These are phyloP conservation scores for Priocnemis perturbator DNA, from an alignment of 2,888 invertebrate genomes.

Conservation along the genomic window DNA sequence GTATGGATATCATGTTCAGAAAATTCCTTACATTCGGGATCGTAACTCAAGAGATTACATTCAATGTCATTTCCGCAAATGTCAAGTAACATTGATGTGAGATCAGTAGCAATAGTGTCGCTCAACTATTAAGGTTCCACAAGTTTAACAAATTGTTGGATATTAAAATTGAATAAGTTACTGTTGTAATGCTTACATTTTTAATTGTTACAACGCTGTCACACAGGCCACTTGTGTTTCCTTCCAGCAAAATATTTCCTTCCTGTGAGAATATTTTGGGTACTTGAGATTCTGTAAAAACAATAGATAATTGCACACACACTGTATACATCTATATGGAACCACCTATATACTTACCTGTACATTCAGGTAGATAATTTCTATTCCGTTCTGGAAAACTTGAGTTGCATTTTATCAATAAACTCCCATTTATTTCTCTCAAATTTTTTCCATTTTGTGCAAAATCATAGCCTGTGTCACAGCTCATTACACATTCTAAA, in stretches of 20 bases:
- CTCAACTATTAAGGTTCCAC: slow-evolving; percentile 57
- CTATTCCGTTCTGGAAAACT: slow-evolving; percentile 51
- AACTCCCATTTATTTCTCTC: slow-evolving; percentile 54
- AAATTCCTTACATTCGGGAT: slow-evolving; percentile 56
- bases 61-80: slow-evolving; percentile 64
- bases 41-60: slow-evolving; percentile 58
- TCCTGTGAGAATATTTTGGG: slow-evolving; percentile 76
- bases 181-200: slow-evolving; percentile 61
- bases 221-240: slow-evolving; percentile 72
- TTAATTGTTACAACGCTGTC: slow-evolving; percentile 72
- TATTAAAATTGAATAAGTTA: not conserved
- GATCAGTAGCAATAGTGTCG: slow-evolving; percentile 60
- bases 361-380: slow-evolving; percentile 77
- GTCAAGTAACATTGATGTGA: slow-evolving; percentile 60
- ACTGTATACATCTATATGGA: not conserved
- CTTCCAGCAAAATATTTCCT: slow-evolving; percentile 74
- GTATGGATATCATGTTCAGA: slow-evolving; percentile 18
- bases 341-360: slow-evolving; percentile 67
- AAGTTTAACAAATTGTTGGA: slow-evolving; percentile 4
- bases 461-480: slow-evolving; percentile 80
- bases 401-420: slow-evolving; percentile 63
- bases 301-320: not conserved
- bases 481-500: slow-evolving; percentile 78
- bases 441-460: slow-evolving; percentile 71
- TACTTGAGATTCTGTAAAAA: slow-evolving; percentile 73